phyloP scores from a whole-genome alignment of 2,797 vertebrate genomes.

The Vultur gryphus region DNA sequence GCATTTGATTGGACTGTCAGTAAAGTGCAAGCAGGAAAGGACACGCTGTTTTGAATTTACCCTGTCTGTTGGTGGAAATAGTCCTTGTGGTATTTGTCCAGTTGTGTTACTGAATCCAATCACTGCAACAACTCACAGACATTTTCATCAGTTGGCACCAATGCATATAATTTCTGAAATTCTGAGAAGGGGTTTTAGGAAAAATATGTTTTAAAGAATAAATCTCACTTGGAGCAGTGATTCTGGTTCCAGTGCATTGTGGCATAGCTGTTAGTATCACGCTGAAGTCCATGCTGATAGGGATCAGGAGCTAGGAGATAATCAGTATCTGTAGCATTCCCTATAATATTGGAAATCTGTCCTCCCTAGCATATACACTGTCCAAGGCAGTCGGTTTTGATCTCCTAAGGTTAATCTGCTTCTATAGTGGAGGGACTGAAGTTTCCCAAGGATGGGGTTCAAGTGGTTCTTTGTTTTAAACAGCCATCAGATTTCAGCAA shows the following conservation, averaged over 20 bases:
- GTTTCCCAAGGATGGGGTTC: background rate
- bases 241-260: background rate
- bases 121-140: background rate
- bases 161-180: background rate
- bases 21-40: background rate
- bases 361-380: background rate
- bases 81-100: background rate
- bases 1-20: background rate
- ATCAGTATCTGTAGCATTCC: background rate
- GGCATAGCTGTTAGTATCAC: background rate
- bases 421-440: background rate
- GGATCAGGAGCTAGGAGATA: background rate
- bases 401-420: background rate
- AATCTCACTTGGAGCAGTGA: background rate
- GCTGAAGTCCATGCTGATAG: background rate
- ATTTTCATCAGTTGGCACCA: background rate
- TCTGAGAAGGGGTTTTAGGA: background rate
- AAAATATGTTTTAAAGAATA: background rate
- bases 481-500: background rate
- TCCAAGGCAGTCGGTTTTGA: background rate
- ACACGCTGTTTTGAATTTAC: background rate
- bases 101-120: background rate
- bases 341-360: background rate
- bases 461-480: background rate
- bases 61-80: background rate